phyloP scores from a whole-genome alignment of 64 coral and sea anemone species.

The Montipora sp. region DNA sequence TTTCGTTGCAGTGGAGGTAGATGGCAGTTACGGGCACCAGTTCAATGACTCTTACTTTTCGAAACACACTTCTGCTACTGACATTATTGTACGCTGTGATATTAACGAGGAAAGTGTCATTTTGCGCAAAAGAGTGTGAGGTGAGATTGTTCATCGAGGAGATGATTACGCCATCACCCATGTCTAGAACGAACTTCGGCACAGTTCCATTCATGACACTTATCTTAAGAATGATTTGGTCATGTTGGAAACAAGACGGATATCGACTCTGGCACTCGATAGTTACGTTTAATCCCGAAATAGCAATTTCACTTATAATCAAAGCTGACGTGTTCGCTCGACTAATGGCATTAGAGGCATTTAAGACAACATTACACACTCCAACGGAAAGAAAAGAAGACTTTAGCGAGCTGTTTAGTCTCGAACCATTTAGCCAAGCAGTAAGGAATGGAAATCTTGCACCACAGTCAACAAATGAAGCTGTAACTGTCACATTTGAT shows the following conservation, averaged over 20 bases:
- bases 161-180: conserved; percentile 38
- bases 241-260: conserved; percentile 54
- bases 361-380: conserved; percentile 3
- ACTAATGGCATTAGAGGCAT: conserved; percentile 43
- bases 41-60: not conserved
- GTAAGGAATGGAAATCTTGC: not conserved
- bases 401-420: not conserved
- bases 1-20: conserved; percentile 18
- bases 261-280: conserved; percentile 36
- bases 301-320: conserved; percentile 35
- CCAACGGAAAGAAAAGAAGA: not conserved
- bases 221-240: conserved; percentile 20
- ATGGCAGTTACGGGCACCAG: conserved; percentile 2
- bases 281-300: conserved; percentile 15
- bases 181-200: conserved; percentile 17
- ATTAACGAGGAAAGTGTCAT: not conserved
- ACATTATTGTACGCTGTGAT: conserved; percentile 52
- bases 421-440: not conserved
- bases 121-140: not conserved
- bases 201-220: conserved; percentile 33
- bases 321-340: not conserved
- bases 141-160: not conserved
- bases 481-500: conserved; percentile 8
- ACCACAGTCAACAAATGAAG: not conserved
- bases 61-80: conserved; percentile 1